Evolutionary conservation across 92 coral and sea anemone genomes (phyloP).

Genomic region (Pocillopora grandis): DNA sequence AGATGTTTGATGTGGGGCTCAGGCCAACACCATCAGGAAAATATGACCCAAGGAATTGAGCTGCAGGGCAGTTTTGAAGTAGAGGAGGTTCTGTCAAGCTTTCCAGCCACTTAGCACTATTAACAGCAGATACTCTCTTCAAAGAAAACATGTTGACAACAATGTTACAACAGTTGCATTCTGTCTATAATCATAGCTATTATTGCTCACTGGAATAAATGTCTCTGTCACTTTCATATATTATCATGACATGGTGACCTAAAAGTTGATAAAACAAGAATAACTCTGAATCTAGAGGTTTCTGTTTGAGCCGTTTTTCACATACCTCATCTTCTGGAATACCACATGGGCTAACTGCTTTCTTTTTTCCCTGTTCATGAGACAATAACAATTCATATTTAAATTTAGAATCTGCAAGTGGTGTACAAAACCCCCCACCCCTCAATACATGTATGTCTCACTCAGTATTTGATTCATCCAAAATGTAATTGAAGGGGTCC

Average conservation of each 20-base stretch:
- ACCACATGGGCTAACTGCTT: conserved; percentile 50
- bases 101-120: conserved; percentile 68
- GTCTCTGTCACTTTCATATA: too few species aligned
- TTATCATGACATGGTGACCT: too few species aligned
- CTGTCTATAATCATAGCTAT: too few species aligned
- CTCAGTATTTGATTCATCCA: background rate
- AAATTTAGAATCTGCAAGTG: too few species aligned
- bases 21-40: conserved; percentile 98
- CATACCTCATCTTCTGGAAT: conserved; percentile 67
- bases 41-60: conserved; percentile 71
- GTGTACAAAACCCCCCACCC: too few species aligned
- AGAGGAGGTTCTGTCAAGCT: conserved; percentile 86
- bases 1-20: conserved; percentile 64
- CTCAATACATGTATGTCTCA: too few species aligned
- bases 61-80: conserved; percentile 81
- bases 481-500: too few species aligned
- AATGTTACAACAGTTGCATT: background rate
- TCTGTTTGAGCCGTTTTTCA: too few species aligned
- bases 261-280: too few species aligned
- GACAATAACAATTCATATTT: background rate
- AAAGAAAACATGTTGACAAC: background rate
- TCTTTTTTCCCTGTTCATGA: conserved; percentile 40
- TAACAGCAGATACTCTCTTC: conserved; percentile 67
- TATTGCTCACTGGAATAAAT: too few species aligned
- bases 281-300: too few species aligned